phyloP scores from a whole-genome alignment of 2,888 invertebrate species.

The Lasioglossum calceatum region DNA sequence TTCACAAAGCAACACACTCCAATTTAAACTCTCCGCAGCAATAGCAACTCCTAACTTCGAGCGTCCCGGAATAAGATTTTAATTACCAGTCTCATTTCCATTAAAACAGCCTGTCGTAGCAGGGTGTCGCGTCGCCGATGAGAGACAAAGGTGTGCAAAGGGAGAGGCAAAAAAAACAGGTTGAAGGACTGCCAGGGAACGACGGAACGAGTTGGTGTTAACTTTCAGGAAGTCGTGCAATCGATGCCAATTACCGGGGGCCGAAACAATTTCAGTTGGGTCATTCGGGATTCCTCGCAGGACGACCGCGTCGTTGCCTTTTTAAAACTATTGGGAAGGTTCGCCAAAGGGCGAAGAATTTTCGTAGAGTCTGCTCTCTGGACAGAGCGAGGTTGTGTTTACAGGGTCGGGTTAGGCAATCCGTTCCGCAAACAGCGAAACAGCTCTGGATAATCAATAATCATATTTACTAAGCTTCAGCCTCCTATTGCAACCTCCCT shows the following conservation, averaged over 20 bases:
- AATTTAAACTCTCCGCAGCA: background rate
- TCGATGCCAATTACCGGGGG: slow-evolving; percentile 41
- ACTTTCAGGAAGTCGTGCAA: slow-evolving; percentile 40
- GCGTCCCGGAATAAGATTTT: slow-evolving; percentile 20
- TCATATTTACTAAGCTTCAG: background rate
- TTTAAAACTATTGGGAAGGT: slow-evolving; percentile 12
- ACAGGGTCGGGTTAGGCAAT: background rate
- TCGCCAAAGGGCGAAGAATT: slow-evolving; percentile 26
- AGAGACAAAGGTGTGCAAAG: slow-evolving; percentile 11
- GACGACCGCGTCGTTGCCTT: slow-evolving; percentile 14
- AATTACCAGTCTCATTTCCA: slow-evolving; percentile 39
- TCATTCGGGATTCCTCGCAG: slow-evolving; percentile 29
- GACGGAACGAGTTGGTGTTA: slow-evolving; percentile 13
- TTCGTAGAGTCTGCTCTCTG: background rate
- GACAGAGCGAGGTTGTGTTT: background rate
- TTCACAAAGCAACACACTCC: slow-evolving; percentile 1
- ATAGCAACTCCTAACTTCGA: background rate
- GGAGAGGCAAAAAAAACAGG: background rate
- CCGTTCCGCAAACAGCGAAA: background rate
- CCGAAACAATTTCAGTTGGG: slow-evolving; percentile 41
- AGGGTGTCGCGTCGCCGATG: slow-evolving; percentile 7
- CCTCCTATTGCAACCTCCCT: background rate
- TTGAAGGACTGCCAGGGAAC: background rate
- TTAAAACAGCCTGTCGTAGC: slow-evolving; percentile 19
- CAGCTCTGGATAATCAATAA: background rate